These are phyloP conservation scores for Falco biarmicus DNA, from an alignment of 2,797 vertebrate species.

Conservation along the genomic window DNA sequence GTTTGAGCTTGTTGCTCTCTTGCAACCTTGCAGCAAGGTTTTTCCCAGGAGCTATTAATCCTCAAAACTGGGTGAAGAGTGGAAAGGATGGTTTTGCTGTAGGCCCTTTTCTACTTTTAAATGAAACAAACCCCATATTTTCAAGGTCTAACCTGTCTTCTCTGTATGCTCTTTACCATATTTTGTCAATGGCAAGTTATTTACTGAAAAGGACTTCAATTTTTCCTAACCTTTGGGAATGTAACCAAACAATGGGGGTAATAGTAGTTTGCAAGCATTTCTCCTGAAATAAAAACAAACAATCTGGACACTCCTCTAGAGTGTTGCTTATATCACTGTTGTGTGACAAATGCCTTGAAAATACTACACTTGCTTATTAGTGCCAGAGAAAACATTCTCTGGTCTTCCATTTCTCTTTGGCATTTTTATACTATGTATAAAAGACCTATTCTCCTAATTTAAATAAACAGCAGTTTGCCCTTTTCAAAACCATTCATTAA, in stretches of 20 bases:
- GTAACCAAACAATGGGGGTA: neutral
- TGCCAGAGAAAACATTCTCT: slow-evolving; percentile 18
- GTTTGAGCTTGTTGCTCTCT: neutral
- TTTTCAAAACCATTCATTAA: neutral
- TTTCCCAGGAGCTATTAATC: neutral
- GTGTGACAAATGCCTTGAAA: slow-evolving; percentile 4
- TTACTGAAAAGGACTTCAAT: neutral
- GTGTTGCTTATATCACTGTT: neutral
- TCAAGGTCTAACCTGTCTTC: neutral
- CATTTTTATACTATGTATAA: neutral
- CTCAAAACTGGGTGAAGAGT: neutral
- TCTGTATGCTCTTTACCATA: neutral
- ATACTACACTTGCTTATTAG: neutral
- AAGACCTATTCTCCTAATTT: neutral
- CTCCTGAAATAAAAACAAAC: neutral
- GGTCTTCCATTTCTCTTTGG: neutral
- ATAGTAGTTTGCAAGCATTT: neutral
- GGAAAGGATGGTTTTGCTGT: neutral
- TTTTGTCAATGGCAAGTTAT: neutral
- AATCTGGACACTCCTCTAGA: neutral
- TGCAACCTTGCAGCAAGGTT: neutral
- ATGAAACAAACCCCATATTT: neutral
- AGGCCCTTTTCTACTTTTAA: neutral
- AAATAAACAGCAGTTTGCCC: slow-evolving; percentile 10
- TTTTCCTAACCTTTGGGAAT: neutral